Conservation (phyloP, 2,797 vertebrate species). For the Chanos chanos region DNA sequence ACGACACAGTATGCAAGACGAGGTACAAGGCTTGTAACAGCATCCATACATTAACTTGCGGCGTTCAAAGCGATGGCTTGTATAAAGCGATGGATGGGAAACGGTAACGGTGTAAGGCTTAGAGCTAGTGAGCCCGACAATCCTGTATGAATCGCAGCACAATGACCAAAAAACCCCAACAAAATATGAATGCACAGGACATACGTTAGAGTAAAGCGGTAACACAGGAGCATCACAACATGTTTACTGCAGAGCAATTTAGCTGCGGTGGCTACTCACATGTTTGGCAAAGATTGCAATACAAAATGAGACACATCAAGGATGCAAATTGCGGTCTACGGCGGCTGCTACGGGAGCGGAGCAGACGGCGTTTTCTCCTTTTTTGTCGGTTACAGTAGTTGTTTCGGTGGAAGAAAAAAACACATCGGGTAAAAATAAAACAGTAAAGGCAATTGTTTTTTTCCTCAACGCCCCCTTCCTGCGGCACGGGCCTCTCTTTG, state of each 20-base stretch:
- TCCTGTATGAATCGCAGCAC: constrained; percentile 17
- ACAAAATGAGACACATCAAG: constrained; percentile 55
- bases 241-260: constrained; percentile 50
- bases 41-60: constrained; percentile 4
- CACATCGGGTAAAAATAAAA: constrained; percentile 56
- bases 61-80: constrained; percentile 11
- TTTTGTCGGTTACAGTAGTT: constrained; percentile 53
- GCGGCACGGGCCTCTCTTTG: constrained; percentile 80
- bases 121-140: constrained; percentile 42
- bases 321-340: constrained; percentile 51
- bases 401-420: constrained; percentile 45
- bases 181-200: constrained; percentile 21
- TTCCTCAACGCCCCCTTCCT: constrained; percentile 68
- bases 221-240: constrained; percentile 25
- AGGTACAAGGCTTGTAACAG: not conserved
- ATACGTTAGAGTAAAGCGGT: constrained; percentile 8
- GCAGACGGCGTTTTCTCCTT: constrained; percentile 26
- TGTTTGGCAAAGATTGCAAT: constrained; percentile 69
- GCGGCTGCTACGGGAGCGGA: constrained; percentile 45
- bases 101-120: constrained; percentile 38
- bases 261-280: constrained; percentile 76
- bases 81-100: not conserved
- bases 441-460: constrained; percentile 62
- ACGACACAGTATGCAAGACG: not conserved
- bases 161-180: constrained; percentile 21